Evolutionary conservation across 2,797 vertebrate genomes (phyloP).

Genomic region (Myripristis jacobus): DNA sequence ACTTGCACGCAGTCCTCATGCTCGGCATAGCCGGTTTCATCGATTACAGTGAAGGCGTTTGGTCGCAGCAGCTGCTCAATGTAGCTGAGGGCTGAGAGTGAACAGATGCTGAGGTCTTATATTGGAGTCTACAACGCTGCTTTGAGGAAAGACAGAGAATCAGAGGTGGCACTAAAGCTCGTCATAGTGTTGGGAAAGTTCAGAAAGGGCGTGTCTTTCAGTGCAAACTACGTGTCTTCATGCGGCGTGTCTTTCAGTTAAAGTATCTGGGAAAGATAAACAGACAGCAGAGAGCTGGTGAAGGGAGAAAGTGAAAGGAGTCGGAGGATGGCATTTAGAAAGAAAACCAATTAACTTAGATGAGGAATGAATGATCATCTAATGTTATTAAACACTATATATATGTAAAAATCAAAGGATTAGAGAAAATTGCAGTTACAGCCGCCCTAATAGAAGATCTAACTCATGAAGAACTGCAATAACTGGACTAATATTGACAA

Average conservation of each 20-base stretch:
- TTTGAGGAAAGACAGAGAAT: background rate
- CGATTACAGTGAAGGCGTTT: too few relatives aligned
- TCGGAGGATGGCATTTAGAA: background rate
- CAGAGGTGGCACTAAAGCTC: conserved; percentile 1
- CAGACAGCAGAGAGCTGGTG: background rate
- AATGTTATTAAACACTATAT: too few relatives aligned
- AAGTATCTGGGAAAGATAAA: conserved; percentile 11
- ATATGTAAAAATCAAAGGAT: too few relatives aligned
- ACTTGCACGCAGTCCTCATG: too few relatives aligned
- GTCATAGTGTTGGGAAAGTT: conserved; percentile 12
- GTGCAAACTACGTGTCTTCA: background rate
- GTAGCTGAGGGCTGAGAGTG: too few relatives aligned
- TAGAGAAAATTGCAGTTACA: background rate
- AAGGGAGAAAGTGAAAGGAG: background rate
- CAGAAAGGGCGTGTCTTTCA: background rate
- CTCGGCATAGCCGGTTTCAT: too few relatives aligned
- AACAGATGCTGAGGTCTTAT: background rate
- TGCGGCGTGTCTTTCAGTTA: too few relatives aligned
- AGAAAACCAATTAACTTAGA: background rate
- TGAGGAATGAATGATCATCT: too few relatives aligned
- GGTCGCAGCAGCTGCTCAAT: too few relatives aligned
- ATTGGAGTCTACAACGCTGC: background rate
- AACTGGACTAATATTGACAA: conserved; percentile 35
- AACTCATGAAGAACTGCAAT: conserved; percentile 31
- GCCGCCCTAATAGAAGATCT: conserved; percentile 25